A percentile compares a stretch with the other conserved stretches of the same genome.
Conservation (phyloP, 2,888 invertebrate species). For the Altica lythri region DNA sequence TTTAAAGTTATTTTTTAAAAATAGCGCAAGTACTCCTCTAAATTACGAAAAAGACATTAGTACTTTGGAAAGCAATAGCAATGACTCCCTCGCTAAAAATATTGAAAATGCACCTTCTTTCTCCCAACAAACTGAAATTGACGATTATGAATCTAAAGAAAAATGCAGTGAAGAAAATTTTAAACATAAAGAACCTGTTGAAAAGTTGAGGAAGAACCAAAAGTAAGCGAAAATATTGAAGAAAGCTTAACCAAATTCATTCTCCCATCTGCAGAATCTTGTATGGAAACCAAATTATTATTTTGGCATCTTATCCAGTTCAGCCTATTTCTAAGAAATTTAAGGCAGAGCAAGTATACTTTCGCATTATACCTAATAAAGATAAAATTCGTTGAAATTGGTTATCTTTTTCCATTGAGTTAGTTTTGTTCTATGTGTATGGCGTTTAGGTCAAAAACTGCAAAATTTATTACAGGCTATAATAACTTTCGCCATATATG, state of each 20-base stretch:
- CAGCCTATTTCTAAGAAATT: not conserved
- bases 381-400: not conserved
- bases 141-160: not conserved
- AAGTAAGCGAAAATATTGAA: not conserved
- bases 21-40: not conserved
- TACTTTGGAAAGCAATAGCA: not conserved
- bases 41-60: not conserved
- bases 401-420: not conserved
- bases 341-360: not conserved
- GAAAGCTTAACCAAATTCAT: too few relatives aligned
- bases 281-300: too few relatives aligned
- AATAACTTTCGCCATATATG: too few relatives aligned
- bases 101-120: too few relatives aligned
- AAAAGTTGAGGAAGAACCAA: not conserved
- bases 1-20: not conserved
- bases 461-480: not conserved
- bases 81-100: not conserved
- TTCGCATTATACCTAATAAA: not conserved
- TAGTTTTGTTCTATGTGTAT: not conserved
- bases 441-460: not conserved
- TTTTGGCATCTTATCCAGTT: not conserved
- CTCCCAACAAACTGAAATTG: too few relatives aligned
- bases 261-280: not conserved
- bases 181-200: not conserved
- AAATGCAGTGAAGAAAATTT: not conserved